phyloP scores from a whole-genome alignment of 1,140 invertebrate species.

The Microplitis demolitor region DNA sequence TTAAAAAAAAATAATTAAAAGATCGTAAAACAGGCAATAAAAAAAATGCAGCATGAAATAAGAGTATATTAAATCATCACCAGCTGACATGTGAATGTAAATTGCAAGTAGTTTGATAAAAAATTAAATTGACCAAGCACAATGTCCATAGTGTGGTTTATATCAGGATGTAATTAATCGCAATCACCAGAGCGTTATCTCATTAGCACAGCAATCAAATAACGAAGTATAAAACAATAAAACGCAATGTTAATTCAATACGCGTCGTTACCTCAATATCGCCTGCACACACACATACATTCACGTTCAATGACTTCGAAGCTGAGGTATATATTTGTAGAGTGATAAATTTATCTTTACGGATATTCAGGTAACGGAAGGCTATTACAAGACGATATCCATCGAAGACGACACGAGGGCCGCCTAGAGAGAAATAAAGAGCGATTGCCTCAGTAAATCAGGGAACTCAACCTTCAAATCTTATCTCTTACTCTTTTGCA shows the following conservation, averaged over 20 bases:
- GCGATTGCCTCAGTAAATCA: constrained; percentile 63
- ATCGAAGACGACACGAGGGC: constrained; percentile 56
- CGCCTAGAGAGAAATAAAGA: constrained; percentile 64
- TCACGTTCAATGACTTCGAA: neutral
- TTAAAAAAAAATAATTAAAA: no score
- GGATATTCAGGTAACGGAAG: constrained; percentile 58
- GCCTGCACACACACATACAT: neutral
- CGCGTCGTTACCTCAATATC: neutral
- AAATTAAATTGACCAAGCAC: no score
- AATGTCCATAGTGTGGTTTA: neutral
- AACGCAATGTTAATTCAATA: neutral
- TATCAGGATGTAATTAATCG: neutral
- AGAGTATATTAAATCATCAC: no score
- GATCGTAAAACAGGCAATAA: no score
- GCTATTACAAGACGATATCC: constrained; percentile 63
- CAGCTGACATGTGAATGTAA: no score
- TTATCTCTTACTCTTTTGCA: constrained; percentile 4
- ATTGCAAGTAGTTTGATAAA: no score
- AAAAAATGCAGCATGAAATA: no score
- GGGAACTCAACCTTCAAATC: constrained; percentile 32
- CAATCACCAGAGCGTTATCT: constrained; percentile 11
- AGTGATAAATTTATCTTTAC: constrained; percentile 9
- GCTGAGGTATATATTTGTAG: neutral
- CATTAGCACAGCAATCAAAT: constrained; percentile 10
- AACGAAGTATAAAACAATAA: neutral